phyloP scores from a whole-genome alignment of 1,140 invertebrate genomes.

The Belonocnema kinseyi region DNA sequence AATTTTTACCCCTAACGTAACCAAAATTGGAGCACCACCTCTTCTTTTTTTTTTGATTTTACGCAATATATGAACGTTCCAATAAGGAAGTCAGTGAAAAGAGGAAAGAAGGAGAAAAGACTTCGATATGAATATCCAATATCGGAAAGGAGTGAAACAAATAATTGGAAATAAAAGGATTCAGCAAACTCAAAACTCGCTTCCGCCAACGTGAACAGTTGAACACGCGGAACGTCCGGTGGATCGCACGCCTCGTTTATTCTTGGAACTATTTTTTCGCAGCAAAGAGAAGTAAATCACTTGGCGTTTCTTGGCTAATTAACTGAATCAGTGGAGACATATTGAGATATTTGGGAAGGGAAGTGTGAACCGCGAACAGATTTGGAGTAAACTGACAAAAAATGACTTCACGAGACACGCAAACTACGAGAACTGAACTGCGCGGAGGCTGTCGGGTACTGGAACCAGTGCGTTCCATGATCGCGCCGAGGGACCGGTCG shows the following conservation, averaged over 20 bases:
- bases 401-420: constrained; percentile 51
- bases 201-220: constrained; percentile 41
- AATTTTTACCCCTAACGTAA: too few relatives aligned
- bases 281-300: constrained; percentile 46
- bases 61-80: constrained; percentile 46
- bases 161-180: constrained; percentile 35
- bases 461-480: constrained; percentile 53
- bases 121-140: neutral
- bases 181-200: neutral
- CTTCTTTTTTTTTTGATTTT: constrained; percentile 37
- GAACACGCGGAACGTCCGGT: constrained; percentile 41
- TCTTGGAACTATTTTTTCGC: constrained; percentile 44
- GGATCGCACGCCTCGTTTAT: constrained; percentile 49
- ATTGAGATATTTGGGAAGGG: constrained; percentile 34
- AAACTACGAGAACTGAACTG: constrained; percentile 58
- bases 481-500: constrained; percentile 46
- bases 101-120: neutral
- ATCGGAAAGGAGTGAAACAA: constrained; percentile 18
- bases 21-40: too few relatives aligned
- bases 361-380: constrained; percentile 23
- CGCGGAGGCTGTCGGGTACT: constrained; percentile 57
- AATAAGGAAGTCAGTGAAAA: constrained; percentile 26
- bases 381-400: constrained; percentile 38
- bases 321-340: neutral
- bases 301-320: constrained; percentile 12